Conservation (phyloP, 1,140 invertebrate genomes). For the Trachymyrmex septentrionalis region DNA sequence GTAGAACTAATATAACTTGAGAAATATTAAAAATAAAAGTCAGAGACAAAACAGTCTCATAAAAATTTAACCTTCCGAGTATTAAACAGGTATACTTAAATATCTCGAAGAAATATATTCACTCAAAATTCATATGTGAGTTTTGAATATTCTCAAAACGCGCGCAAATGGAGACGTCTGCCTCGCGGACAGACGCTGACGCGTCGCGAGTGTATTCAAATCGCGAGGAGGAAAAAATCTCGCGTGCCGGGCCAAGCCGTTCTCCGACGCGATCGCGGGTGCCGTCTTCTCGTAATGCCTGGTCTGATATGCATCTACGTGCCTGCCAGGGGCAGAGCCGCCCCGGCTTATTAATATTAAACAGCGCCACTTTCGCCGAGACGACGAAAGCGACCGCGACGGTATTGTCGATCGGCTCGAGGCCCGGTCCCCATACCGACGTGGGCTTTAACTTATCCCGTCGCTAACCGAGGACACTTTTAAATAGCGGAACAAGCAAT, state of each 20-base stretch:
- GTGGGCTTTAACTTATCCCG: slow-evolving; percentile 72
- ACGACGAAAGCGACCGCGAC: slow-evolving; percentile 58
- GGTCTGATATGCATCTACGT: slow-evolving; percentile 85
- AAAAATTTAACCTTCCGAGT: background rate
- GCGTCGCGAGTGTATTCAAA: slow-evolving; percentile 76
- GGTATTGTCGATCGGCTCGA: slow-evolving; percentile 76
- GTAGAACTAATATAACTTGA: background rate
- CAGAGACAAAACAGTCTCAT: background rate
- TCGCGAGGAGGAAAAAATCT: slow-evolving; percentile 76
- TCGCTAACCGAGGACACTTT: slow-evolving; percentile 72
- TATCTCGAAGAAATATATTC: no score
- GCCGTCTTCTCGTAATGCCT: slow-evolving; percentile 83
- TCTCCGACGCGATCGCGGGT: slow-evolving; percentile 46
- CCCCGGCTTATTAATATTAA: slow-evolving; percentile 85
- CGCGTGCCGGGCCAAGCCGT: slow-evolving; percentile 65
- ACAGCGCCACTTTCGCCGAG: slow-evolving; percentile 78
- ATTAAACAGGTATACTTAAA: background rate
- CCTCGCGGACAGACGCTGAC: slow-evolving; percentile 71
- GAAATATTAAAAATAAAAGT: background rate
- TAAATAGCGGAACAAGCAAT: slow-evolving; percentile 82
- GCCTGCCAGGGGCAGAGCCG: slow-evolving; percentile 81
- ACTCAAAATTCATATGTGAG: background rate
- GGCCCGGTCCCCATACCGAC: slow-evolving; percentile 33
- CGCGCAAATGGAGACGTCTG: slow-evolving; percentile 34
- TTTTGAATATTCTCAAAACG: background rate